phyloP scores from a whole-genome alignment of 2,113 vertebrate genomes.

The Corythaixoides concolor region DNA sequence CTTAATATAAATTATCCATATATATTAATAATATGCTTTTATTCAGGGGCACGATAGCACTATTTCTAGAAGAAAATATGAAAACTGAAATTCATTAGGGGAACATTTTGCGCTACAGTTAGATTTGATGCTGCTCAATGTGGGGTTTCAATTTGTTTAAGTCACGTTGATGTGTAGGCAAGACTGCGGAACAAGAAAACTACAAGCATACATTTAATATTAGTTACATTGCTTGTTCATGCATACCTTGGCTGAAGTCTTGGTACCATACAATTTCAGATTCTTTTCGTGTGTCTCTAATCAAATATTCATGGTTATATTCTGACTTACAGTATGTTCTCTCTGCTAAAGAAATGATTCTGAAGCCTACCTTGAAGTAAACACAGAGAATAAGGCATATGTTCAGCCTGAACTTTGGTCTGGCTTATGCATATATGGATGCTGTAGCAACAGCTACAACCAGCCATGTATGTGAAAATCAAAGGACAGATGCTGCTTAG shows the following conservation, averaged over 20 bases:
- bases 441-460: neutral
- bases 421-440: neutral
- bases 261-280: neutral
- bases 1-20: neutral
- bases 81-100: neutral
- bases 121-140: neutral
- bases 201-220: neutral
- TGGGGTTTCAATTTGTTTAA: neutral
- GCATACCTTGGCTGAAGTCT: neutral
- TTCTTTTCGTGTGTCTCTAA: neutral
- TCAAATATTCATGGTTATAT: neutral
- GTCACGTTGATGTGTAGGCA: neutral
- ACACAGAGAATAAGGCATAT: neutral
- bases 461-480: neutral
- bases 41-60: neutral
- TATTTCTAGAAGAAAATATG: neutral
- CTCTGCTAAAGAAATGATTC: neutral
- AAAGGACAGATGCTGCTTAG: neutral
- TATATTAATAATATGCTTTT: neutral
- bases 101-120: neutral
- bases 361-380: neutral
- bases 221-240: neutral
- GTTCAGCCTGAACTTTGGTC: neutral
- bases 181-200: neutral
- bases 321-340: neutral